Conservation (phyloP, 35 echinoderm and acorn worm species). For the Heliocidaris tuberculata region DNA sequence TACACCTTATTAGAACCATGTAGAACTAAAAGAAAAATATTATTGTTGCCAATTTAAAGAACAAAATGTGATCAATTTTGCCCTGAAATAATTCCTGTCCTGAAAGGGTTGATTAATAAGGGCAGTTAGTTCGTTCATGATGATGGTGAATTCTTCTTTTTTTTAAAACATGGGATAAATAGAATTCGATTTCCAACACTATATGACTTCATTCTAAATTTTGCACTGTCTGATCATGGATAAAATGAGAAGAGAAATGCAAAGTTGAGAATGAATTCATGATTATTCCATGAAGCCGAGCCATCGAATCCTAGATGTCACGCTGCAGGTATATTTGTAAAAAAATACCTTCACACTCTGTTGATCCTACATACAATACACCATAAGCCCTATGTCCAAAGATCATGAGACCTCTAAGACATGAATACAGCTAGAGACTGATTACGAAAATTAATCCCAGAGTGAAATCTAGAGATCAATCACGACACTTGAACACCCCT, state of each 20-base stretch:
- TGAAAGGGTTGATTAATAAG: too few species aligned
- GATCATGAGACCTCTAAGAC: neutral
- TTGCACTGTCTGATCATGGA: too few species aligned
- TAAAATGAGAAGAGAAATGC: neutral
- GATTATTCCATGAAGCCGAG: neutral
- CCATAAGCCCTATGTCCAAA: neutral
- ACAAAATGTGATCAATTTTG: too few species aligned
- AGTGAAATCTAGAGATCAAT: neutral
- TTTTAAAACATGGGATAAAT: too few species aligned
- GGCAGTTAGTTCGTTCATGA: too few species aligned
- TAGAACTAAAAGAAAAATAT: too few species aligned
- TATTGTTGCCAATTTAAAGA: too few species aligned
- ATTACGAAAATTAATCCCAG: neutral
- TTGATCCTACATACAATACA: neutral
- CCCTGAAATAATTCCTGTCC: too few species aligned
- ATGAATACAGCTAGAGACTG: neutral
- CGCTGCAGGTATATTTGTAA: neutral
- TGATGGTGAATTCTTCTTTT: too few species aligned
- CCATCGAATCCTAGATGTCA: neutral
- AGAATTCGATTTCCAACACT: too few species aligned
- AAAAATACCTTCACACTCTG: neutral
- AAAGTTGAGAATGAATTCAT: neutral
- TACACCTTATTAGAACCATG: too few species aligned
- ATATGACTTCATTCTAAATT: too few species aligned
- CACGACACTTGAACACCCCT: conserved; percentile 1